These are phyloP conservation scores for Menidia menidia DNA, from an alignment of 2,797 vertebrate genomes.

Conservation along the genomic window DNA sequence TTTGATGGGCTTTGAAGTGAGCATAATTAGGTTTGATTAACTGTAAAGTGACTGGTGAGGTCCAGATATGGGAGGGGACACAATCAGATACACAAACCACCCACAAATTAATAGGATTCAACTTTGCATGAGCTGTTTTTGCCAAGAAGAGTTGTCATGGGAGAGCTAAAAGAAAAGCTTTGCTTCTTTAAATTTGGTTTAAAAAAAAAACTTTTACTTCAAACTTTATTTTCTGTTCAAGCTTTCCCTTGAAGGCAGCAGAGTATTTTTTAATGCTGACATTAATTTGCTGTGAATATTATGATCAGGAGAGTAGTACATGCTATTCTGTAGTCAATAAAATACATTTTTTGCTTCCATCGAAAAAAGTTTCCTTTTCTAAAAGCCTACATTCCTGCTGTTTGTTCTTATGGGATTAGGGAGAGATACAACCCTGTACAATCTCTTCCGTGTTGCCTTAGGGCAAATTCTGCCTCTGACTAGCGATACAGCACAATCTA, in stretches of 20 bases:
- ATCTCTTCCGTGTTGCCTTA: constrained; percentile 59
- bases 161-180: constrained; percentile 33
- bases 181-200: constrained; percentile 48
- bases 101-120: constrained; percentile 80
- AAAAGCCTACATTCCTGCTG: constrained; percentile 27
- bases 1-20: constrained; percentile 73
- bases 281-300: constrained; percentile 46
- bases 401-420: constrained; percentile 31
- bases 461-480: constrained; percentile 63
- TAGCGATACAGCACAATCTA: constrained; percentile 72
- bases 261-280: constrained; percentile 35
- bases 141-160: constrained; percentile 45
- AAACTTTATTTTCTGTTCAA: constrained; percentile 53
- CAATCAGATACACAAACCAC: constrained; percentile 76
- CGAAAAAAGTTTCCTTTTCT: constrained; percentile 18
- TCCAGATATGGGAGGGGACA: constrained; percentile 74
- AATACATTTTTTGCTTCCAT: constrained; percentile 37
- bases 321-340: constrained; percentile 49
- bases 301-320: constrained; percentile 24
- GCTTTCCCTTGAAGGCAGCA: constrained; percentile 22
- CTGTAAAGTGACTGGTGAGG: constrained; percentile 78
- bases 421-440: constrained; percentile 52
- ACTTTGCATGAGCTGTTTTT: constrained; percentile 62
- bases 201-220: constrained; percentile 61
- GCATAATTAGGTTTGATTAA: constrained; percentile 84